Conservation (phyloP, 2,797 vertebrate species). For the Helostoma temminkii region DNA sequence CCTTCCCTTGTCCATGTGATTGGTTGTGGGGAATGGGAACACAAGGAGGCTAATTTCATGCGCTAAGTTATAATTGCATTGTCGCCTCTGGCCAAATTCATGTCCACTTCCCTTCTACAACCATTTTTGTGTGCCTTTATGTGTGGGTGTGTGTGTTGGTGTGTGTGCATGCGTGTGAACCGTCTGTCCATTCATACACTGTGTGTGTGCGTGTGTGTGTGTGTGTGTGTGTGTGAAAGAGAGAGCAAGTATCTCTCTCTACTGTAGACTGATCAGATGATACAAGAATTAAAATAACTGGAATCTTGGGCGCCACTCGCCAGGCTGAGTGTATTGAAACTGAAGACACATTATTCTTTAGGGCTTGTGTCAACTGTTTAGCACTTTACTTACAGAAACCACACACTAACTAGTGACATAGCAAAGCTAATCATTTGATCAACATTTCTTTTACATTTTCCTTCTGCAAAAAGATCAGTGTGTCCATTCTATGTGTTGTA, state of each 20-base stretch:
- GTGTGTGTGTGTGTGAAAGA: not conserved
- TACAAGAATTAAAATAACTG: conserved; percentile 34
- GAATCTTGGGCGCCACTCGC: conserved; percentile 31
- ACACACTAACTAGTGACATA: conserved; percentile 18
- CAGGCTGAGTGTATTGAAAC: conserved; percentile 22
- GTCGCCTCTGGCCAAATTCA: conserved; percentile 89
- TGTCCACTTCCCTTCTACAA: conserved; percentile 80
- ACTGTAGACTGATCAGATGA: conserved; percentile 45
- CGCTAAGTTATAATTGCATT: conserved; percentile 92
- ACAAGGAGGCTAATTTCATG: conserved; percentile 95
- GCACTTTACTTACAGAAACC: conserved; percentile 33
- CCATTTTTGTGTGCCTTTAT: conserved; percentile 27
- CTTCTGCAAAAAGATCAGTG: conserved; percentile 54
- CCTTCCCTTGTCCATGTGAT: conserved; percentile 91
- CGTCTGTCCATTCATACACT: conserved; percentile 25
- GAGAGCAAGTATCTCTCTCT: not conserved
- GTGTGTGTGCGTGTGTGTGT: conserved; percentile 5
- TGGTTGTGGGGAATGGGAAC: conserved; percentile 92
- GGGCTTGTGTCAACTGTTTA: too few species aligned
- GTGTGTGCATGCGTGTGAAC: conserved; percentile 14
- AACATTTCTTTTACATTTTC: conserved; percentile 24
- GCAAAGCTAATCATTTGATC: conserved; percentile 56
- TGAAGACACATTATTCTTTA: too few species aligned
- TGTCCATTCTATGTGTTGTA: conserved; percentile 57
- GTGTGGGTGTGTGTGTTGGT: conserved; percentile 11